These are phyloP conservation scores for roundworm (Caenorhabditis elegans) DNA, from an alignment of 1,140 invertebrate species.

Conservation along the genomic window WBcel235 BX284605.5:18516501-18517000, in stretches of 20 bases:
- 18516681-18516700: too few relatives aligned
- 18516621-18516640: neutral
- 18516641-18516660: too few relatives aligned
- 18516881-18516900: slow-evolving; percentile 1
- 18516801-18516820: neutral
- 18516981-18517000: too few relatives aligned
- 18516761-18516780: neutral
- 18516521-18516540: neutral
- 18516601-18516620: neutral
- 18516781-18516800: neutral
- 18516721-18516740: neutral
- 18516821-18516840: slow-evolving; percentile 12
- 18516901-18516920: neutral
- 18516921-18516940: too few relatives aligned
- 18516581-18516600: neutral
- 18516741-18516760: neutral
- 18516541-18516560: neutral
- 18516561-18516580: neutral
- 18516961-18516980: too few relatives aligned
- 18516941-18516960: too few relatives aligned
- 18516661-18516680: neutral
- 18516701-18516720: too few relatives aligned
- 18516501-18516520: neutral
- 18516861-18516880: neutral
- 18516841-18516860: neutral